Evolutionary conservation across 2,888 invertebrate genomes (phyloP).

Genomic region (Tetranychus truncatus): DNA sequence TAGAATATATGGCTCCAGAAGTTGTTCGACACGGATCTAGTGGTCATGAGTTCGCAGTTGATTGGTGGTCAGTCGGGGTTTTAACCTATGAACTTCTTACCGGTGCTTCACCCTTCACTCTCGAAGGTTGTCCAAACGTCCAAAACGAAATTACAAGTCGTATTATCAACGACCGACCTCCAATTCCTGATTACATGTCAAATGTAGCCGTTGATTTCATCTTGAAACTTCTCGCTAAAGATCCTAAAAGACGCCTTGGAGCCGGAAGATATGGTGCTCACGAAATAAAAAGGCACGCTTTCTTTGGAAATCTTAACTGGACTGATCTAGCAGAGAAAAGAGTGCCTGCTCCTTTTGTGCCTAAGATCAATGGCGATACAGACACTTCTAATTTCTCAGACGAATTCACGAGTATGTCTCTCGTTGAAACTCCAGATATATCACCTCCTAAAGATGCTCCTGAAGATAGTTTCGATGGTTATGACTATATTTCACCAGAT

Average conservation of each 20-base stretch:
- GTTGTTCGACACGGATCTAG: slow-evolving; percentile 57
- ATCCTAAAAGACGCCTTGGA: slow-evolving; percentile 67
- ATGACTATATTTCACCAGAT: slow-evolving; percentile 85
- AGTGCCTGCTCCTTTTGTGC: slow-evolving; percentile 70
- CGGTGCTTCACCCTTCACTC: slow-evolving; percentile 90
- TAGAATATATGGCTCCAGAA: slow-evolving; percentile 94
- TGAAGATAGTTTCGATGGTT: slow-evolving; percentile 77
- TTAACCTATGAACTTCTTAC: slow-evolving; percentile 86
- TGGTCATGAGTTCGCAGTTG: slow-evolving; percentile 90
- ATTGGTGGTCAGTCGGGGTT: slow-evolving; percentile 98
- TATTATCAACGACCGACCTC: slow-evolving; percentile 69
- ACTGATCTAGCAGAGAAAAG: slow-evolving; percentile 52
- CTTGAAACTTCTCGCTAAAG: slow-evolving; percentile 62
- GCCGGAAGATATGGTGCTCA: slow-evolving; percentile 64
- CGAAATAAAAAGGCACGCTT: slow-evolving; percentile 72
- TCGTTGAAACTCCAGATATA: slow-evolving; percentile 50
- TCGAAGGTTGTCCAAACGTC: slow-evolving; percentile 77
- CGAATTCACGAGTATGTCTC: slow-evolving; percentile 80
- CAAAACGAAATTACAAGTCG: slow-evolving; percentile 84
- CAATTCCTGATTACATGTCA: slow-evolving; percentile 65
- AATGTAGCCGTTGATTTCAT: slow-evolving; percentile 57
- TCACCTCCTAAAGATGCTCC: slow-evolving; percentile 36
- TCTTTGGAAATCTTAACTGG: slow-evolving; percentile 77
- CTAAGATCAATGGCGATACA: slow-evolving; percentile 59
- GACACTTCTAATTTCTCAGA: slow-evolving; percentile 92